These are phyloP conservation scores for Nylanderia fulva DNA, from an alignment of 1,140 invertebrate genomes.

Conservation along the genomic window DNA sequence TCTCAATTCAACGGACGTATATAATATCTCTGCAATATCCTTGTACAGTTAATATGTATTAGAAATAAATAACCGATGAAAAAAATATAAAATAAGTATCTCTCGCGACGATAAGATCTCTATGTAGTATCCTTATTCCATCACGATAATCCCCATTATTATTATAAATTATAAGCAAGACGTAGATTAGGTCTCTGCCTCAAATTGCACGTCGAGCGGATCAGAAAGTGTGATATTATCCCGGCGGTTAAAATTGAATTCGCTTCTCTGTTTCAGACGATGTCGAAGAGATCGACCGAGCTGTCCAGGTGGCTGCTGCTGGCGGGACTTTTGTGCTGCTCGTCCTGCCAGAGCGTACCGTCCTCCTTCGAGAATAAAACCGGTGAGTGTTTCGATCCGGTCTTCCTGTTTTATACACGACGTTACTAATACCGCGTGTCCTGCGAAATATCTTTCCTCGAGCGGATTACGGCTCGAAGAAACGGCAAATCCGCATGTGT, in stretches of 20 bases:
- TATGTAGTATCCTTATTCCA: too few species aligned
- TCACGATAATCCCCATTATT: not conserved
- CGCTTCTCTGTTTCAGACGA: conserved; percentile 70
- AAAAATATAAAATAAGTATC: not conserved
- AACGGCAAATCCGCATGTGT: not conserved
- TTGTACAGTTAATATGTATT: not conserved
- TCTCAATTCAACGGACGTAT: not conserved
- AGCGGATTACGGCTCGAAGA: not conserved
- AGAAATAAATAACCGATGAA: not conserved
- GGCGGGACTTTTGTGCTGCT: conserved; percentile 58
- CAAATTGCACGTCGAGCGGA: not conserved
- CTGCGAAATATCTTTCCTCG: conserved; percentile 15
- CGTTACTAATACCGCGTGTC: not conserved
- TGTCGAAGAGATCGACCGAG: conserved; percentile 52
- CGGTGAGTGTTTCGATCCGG: conserved; percentile 56
- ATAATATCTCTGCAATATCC: not conserved
- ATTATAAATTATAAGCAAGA: not conserved
- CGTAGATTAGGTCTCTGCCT: not conserved
- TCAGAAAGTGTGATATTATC: conserved; percentile 35
- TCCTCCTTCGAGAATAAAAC: conserved; percentile 72
- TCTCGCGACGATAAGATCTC: not conserved
- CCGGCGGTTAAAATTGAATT: conserved; percentile 33
- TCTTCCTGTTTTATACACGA: not conserved
- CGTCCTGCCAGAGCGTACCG: conserved; percentile 59
- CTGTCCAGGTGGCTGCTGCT: conserved; percentile 67